Conservation (phyloP, 2,888 invertebrate genomes). For the Trissoscelio sp. region DNA sequence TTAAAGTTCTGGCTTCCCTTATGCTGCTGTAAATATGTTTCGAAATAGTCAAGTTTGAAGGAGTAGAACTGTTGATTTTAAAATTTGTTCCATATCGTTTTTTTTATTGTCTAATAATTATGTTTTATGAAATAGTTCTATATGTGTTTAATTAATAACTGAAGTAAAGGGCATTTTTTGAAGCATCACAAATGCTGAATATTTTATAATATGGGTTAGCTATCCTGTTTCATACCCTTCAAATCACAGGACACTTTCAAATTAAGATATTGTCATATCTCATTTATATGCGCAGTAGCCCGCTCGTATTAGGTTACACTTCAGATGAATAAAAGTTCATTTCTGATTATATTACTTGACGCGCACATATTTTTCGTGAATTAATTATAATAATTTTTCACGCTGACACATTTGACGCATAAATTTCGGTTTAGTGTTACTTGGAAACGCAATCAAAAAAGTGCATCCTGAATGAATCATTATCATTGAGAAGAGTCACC, state of each 20-base stretch:
- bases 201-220: slow-evolving; percentile 21
- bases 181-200: slow-evolving; percentile 39
- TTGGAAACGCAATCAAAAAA: background rate
- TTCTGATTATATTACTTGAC: slow-evolving; percentile 51
- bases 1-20: slow-evolving; percentile 37
- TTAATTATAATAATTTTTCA: slow-evolving; percentile 48
- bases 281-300: slow-evolving; percentile 67
- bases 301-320: slow-evolving; percentile 57
- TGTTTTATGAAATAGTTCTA: too few relatives aligned
- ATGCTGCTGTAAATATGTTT: slow-evolving; percentile 35
- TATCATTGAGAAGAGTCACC: too few relatives aligned
- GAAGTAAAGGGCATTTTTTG: slow-evolving; percentile 16
- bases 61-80: slow-evolving; percentile 26
- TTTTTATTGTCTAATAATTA: too few relatives aligned
- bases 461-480: background rate
- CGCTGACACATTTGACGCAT: slow-evolving; percentile 8
- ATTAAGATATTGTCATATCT: slow-evolving; percentile 66
- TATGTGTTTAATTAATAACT: too few relatives aligned
- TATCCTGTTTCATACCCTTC: slow-evolving; percentile 60
- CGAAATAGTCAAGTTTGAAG: slow-evolving; percentile 40
- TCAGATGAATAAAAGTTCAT: slow-evolving; percentile 52
- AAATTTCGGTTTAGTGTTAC: slow-evolving; percentile 16
- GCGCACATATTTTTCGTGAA: slow-evolving; percentile 52
- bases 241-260: slow-evolving; percentile 61
- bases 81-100: background rate